Conservation (phyloP, 1,140 invertebrate genomes). For the Brachionus asplanchnoidis region DNA sequence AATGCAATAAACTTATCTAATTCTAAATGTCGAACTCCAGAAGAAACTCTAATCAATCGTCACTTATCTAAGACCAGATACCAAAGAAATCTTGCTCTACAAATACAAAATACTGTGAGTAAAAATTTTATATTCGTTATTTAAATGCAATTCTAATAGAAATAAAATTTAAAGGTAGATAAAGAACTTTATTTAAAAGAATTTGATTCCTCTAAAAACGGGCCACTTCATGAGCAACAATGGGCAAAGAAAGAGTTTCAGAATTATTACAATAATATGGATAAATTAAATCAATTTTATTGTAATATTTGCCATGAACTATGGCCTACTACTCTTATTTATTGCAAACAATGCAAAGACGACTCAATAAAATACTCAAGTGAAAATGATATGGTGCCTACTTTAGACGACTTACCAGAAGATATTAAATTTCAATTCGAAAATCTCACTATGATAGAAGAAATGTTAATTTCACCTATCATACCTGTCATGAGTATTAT, state of each 20-base stretch:
- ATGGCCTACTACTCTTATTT: not conserved
- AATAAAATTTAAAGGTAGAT: too few relatives aligned
- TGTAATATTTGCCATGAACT: too few relatives aligned
- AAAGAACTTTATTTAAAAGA: not conserved
- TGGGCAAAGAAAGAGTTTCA: not conserved
- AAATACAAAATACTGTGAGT: not conserved
- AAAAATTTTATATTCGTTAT: not conserved
- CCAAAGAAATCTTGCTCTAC: not conserved
- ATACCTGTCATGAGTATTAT: not conserved
- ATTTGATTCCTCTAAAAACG: not conserved
- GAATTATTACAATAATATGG: not conserved
- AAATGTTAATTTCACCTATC: not conserved
- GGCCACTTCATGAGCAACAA: not conserved
- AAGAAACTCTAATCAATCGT: not conserved
- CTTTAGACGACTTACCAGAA: not conserved
- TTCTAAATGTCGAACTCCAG: not conserved
- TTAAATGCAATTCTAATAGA: not conserved
- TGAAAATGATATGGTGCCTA: not conserved
- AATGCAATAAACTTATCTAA: not conserved
- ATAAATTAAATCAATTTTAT: not conserved
- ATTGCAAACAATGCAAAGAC: not conserved
- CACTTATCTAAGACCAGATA: not conserved
- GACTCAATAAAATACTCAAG: not conserved
- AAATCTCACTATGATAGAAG: not conserved
- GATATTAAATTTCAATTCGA: not conserved